Conservation (phyloP, 53 echinoderm and acorn worm genomes). For the Paracentrotus lividus region DNA sequence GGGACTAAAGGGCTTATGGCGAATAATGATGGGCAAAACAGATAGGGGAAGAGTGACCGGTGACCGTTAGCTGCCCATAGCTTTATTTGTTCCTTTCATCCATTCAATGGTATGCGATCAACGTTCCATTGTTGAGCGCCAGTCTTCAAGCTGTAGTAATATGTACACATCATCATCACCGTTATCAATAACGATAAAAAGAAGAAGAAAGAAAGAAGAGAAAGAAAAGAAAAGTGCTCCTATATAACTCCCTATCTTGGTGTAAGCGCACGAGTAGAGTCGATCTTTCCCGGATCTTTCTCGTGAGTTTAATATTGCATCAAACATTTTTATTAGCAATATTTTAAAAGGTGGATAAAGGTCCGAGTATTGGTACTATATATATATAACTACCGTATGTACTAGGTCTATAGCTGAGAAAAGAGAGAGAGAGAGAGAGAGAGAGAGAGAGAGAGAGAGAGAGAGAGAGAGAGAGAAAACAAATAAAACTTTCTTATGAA, state of each 20-base stretch:
- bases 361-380: too few relatives aligned
- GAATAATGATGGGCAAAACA: conserved; percentile 54
- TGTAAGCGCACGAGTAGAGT: background rate
- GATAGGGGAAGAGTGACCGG: conserved; percentile 10
- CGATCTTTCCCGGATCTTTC: too few relatives aligned
- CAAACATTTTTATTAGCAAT: too few relatives aligned
- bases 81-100: conserved; percentile 12
- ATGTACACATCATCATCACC: conserved; percentile 61
- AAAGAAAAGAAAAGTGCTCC: background rate
- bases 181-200: background rate
- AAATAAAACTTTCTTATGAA: too few relatives aligned
- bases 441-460: background rate
- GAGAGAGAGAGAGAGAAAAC: too few relatives aligned
- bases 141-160: background rate
- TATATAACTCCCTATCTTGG: background rate
- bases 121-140: conserved; percentile 9
- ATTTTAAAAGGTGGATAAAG: too few relatives aligned
- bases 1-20: conserved; percentile 46
- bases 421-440: background rate
- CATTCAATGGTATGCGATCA: conserved; percentile 30
- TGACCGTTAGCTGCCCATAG: conserved; percentile 46
- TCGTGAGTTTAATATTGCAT: too few relatives aligned
- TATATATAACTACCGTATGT: too few relatives aligned
- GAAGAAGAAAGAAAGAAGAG: background rate
- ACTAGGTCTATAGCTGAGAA: too few relatives aligned